These are phyloP conservation scores for Drosophila funebris DNA, from an alignment of 1,140 invertebrate species.

Conservation along the genomic window DNA sequence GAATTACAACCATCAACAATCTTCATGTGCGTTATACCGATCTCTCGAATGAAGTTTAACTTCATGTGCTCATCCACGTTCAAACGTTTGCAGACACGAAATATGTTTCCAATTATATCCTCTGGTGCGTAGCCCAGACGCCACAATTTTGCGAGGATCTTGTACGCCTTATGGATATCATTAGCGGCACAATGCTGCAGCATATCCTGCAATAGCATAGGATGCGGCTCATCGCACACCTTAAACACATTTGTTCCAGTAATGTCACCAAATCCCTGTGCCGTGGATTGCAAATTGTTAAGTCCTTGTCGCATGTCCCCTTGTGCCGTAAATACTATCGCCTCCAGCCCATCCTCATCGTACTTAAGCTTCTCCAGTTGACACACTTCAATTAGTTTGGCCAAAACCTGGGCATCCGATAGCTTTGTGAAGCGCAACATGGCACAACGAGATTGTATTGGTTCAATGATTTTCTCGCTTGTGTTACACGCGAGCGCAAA, in stretches of 20 bases:
- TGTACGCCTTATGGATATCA: slow-evolving; percentile 94
- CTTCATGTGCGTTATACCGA: slow-evolving; percentile 95
- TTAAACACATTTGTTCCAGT: slow-evolving; percentile 99
- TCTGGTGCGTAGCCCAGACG: slow-evolving; percentile 97
- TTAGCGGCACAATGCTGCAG: slow-evolving; percentile 92
- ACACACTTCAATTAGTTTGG: slow-evolving; percentile 87
- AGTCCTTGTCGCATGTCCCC: slow-evolving; percentile 99
- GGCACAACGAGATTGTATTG: slow-evolving; percentile 99
- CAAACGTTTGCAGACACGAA: slow-evolving; percentile 95
- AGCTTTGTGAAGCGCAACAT: slow-evolving; percentile 97
- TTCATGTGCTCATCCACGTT: slow-evolving; percentile 92
- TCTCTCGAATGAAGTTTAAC: slow-evolving; percentile 96
- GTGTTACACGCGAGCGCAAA: slow-evolving; percentile 99
- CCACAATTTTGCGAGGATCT: slow-evolving; percentile 94
- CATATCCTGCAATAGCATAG: slow-evolving; percentile 96
- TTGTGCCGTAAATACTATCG: slow-evolving; percentile 98
- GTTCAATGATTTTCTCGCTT: slow-evolving; percentile 99
- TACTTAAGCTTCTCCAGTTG: slow-evolving; percentile 89
- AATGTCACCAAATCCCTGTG: slow-evolving; percentile 96
- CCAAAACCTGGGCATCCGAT: slow-evolving; percentile 94
- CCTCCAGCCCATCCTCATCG: slow-evolving; percentile 97
- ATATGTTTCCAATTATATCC: slow-evolving; percentile 98
- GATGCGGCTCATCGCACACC: slow-evolving; percentile 99
- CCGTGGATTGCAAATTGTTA: slow-evolving; percentile 99
- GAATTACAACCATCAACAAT: slow-evolving; percentile 95